Conservation (phyloP, 2,113 vertebrate species). For the Eubucco bourcierii region DNA sequence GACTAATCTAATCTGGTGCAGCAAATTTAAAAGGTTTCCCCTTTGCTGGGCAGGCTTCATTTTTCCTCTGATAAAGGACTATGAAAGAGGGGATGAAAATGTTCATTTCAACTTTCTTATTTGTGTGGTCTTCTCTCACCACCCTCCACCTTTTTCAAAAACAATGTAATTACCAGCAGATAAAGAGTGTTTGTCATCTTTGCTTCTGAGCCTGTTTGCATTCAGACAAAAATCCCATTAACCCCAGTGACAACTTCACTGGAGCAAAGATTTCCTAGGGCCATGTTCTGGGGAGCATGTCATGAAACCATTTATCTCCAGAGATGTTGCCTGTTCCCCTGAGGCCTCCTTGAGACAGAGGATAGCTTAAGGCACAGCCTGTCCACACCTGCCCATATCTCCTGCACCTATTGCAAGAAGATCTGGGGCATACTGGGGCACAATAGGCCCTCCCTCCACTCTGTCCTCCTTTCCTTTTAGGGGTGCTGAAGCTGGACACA, state of each 20-base stretch:
- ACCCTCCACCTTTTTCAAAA: too few species aligned
- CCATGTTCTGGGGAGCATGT: neutral
- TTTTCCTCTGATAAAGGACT: neutral
- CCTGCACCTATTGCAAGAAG: neutral
- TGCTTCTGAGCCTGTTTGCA: neutral
- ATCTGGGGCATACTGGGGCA: neutral
- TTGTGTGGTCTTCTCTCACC: neutral
- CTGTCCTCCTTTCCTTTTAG: neutral
- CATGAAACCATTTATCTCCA: neutral
- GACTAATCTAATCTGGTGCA: neutral
- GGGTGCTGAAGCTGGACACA: neutral
- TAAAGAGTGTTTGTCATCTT: neutral
- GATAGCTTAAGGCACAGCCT: neutral
- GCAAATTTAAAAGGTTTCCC: conserved; percentile 27
- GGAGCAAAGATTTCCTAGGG: neutral
- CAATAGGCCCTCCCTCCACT: neutral
- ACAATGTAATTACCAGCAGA: neutral
- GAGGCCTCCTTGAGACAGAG: neutral
- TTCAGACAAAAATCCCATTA: neutral
- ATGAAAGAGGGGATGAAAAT: neutral
- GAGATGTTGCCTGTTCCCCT: neutral
- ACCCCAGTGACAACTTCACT: neutral
- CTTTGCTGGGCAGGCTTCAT: neutral
- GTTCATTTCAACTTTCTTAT: neutral
- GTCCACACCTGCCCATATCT: neutral